These are phyloP conservation scores for Premnoplex brunnescens DNA, from an alignment of 2,797 vertebrate species.

Conservation along the genomic window DNA sequence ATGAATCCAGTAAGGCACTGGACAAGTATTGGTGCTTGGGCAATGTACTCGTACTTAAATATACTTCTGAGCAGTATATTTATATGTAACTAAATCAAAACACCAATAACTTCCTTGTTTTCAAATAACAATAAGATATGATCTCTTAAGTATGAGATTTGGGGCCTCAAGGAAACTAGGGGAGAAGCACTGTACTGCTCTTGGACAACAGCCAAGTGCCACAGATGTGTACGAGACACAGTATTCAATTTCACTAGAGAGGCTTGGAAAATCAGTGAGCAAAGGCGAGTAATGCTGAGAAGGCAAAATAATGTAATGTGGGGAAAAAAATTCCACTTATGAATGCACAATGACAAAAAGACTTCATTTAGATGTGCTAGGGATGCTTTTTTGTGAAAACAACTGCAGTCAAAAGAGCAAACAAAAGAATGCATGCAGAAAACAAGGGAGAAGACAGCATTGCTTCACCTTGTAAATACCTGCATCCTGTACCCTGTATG, in stretches of 20 bases:
- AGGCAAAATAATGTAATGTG: neutral
- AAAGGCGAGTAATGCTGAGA: neutral
- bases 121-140: neutral
- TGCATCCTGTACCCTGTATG: neutral
- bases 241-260: neutral
- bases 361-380: neutral
- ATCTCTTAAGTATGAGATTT: neutral
- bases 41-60: neutral
- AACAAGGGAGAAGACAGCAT: neutral
- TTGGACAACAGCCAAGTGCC: neutral
- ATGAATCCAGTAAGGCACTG: neutral
- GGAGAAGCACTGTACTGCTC: neutral
- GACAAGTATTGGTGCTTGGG: neutral
- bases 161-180: neutral
- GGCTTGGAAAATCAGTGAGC: neutral
- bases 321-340: neutral
- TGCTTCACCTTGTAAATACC: neutral
- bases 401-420: neutral
- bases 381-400: neutral
- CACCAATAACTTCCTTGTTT: neutral
- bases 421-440: neutral
- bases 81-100: neutral
- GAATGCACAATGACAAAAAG: neutral
- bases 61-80: neutral
- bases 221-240: neutral